Evolutionary conservation across 2,113 vertebrate species (phyloP).

Genomic region (Clupea harengus): DNA sequence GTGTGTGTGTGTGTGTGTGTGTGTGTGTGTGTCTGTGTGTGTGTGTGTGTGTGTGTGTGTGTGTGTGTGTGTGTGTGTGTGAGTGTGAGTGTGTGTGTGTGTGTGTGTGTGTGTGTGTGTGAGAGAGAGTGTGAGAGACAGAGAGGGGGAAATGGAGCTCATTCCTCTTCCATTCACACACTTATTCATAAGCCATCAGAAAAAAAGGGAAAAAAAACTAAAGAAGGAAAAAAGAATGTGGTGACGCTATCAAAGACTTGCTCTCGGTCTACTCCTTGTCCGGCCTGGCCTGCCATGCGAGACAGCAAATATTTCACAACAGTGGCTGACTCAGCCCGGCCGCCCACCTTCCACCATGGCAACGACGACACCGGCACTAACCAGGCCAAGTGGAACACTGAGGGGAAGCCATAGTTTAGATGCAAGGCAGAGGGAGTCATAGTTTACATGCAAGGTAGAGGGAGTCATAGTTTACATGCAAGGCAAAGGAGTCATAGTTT

Average conservation of each 20-base stretch:
- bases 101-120: background rate
- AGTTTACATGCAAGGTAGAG: too few species aligned
- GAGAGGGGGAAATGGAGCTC: background rate
- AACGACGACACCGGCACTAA: background rate
- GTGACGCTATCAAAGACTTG: background rate
- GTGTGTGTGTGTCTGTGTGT: background rate
- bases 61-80: background rate
- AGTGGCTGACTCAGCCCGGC: slow-evolving; percentile 1
- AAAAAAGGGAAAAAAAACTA: background rate
- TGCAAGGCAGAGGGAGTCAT: background rate
- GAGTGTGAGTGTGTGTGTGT: background rate
- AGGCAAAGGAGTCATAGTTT: too few species aligned
- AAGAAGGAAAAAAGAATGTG: background rate
- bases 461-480: too few species aligned
- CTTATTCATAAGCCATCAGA: background rate
- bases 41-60: background rate
- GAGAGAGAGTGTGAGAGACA: background rate
- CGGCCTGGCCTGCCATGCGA: background rate
- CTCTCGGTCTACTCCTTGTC: background rate
- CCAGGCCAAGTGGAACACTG: background rate
- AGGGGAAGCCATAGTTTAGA: background rate
- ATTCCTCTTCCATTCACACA: background rate
- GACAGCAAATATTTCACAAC: slow-evolving; percentile 16
- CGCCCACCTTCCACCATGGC: background rate
- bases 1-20: slow-evolving; percentile 17